A percentile compares a stretch with the other conserved stretches of the same genome.
phyloP scores from a whole-genome alignment of 2,113 vertebrate species.

The Parotia lawesii region DNA sequence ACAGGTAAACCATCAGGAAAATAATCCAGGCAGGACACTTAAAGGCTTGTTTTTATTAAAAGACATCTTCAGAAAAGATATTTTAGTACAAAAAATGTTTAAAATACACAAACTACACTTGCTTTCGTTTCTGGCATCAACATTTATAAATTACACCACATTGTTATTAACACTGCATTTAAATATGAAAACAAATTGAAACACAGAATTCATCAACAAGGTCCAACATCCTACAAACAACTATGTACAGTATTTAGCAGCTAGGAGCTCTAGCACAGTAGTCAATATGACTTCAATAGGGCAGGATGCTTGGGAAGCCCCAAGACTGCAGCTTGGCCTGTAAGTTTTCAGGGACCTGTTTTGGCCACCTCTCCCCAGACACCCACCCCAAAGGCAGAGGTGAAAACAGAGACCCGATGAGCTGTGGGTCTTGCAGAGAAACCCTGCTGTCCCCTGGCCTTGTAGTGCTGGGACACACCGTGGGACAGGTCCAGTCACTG shows the following conservation, averaged over 20 bases:
- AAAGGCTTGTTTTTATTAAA: conserved; percentile 52
- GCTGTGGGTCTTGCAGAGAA: neutral
- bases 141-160: conserved; percentile 61
- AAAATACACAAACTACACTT: conserved; percentile 32
- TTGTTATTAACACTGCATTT: conserved; percentile 26
- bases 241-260: conserved; percentile 58
- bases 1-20: neutral
- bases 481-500: fast-evolving
- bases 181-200: conserved; percentile 47
- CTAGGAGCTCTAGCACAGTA: conserved; percentile 39
- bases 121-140: neutral
- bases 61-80: conserved; percentile 47
- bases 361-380: neutral
- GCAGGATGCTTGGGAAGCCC: conserved; percentile 51
- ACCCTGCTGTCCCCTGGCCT: neutral
- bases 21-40: neutral
- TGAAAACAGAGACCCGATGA: too few species aligned
- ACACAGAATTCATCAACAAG: neutral
- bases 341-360: neutral
- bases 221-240: conserved; percentile 6
- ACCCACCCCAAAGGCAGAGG: neutral
- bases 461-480: neutral
- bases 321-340: conserved; percentile 10
- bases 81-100: conserved; percentile 38
- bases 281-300: conserved; percentile 67